phyloP scores from a whole-genome alignment of 2,113 vertebrate species.

The human region GRCh38 chr11:122127001-122127500 shows the following conservation, averaged over 20 bases:
- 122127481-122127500: too few species aligned
- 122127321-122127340: not conserved
- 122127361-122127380: not conserved
- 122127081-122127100: not conserved
- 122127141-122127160: not conserved
- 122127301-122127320: not conserved
- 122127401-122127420: not conserved
- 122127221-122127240: constrained; percentile 14
- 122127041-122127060: not conserved
- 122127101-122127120: constrained; percentile 16
- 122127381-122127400: not conserved
- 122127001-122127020: not conserved
- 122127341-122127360: not conserved
- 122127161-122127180: constrained; percentile 38
- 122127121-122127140: not conserved
- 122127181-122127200: constrained; percentile 18
- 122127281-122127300: not conserved
- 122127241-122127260: not conserved
- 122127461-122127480: too few species aligned
- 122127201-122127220: constrained; percentile 15
- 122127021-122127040: not conserved
- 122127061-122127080: not conserved
- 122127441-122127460: not conserved
- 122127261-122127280: not conserved
- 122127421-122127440: not conserved